Conservation (phyloP, 2,113 vertebrate species). For the Psilopogon haemacephalus region DNA sequence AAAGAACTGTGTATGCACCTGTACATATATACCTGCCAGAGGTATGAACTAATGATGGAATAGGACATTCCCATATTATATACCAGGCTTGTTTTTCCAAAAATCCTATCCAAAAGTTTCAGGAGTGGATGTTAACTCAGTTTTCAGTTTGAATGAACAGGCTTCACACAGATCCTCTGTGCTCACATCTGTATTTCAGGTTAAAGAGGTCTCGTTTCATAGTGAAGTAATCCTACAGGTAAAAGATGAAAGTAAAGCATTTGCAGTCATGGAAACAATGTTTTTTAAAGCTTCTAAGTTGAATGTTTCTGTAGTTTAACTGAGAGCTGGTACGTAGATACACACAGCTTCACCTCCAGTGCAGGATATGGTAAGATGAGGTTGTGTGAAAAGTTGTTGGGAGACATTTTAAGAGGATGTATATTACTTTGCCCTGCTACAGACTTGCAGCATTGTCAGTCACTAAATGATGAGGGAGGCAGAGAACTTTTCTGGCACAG, state of each 20-base stretch:
- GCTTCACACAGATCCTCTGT: background rate
- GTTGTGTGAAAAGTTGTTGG: background rate
- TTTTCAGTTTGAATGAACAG: background rate
- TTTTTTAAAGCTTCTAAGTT: background rate
- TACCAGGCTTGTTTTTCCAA: conserved; percentile 24
- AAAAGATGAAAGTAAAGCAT: background rate
- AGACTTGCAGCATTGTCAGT: background rate
- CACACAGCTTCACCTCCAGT: background rate
- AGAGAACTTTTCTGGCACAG: background rate
- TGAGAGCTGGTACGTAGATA: background rate
- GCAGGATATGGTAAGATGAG: background rate
- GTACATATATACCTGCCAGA: background rate
- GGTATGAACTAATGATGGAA: background rate
- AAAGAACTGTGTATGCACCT: background rate
- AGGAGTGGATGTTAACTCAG: background rate
- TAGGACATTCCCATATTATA: background rate
- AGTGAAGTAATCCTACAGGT: background rate
- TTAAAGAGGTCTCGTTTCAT: background rate
- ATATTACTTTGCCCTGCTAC: background rate
- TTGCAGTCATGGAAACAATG: background rate
- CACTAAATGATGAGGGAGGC: background rate
- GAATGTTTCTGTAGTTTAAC: background rate
- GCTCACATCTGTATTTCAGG: background rate
- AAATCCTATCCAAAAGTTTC: conserved; percentile 7
- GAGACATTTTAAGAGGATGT: background rate